Evolutionary conservation across 2,113 vertebrate species (phyloP).

Genomic region (Saccopteryx leptura): DNA sequence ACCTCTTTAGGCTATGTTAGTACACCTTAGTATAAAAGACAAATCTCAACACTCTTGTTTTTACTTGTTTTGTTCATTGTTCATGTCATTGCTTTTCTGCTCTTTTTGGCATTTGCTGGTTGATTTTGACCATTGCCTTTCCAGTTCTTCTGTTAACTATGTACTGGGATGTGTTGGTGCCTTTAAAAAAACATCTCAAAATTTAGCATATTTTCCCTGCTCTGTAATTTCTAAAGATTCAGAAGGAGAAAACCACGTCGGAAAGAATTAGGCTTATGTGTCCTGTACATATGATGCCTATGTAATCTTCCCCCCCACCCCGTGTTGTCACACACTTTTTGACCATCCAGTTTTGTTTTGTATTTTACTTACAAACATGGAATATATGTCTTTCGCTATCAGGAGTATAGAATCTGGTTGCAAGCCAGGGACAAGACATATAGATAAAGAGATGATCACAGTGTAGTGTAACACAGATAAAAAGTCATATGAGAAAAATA

Average conservation of each 20-base stretch:
- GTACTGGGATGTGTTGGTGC: too few relatives aligned
- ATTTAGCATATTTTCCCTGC: background rate
- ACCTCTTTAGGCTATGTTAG: background rate
- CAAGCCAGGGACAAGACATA: background rate
- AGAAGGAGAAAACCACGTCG: background rate
- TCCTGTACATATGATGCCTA: fast-evolving
- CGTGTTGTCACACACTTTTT: background rate
- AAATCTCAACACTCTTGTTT: background rate
- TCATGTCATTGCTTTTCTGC: background rate
- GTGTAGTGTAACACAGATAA: background rate
- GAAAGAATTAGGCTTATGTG: background rate
- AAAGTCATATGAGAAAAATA: background rate
- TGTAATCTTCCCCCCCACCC: background rate
- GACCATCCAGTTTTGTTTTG: background rate
- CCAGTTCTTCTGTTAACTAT: background rate
- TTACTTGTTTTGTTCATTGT: background rate
- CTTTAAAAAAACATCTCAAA: background rate
- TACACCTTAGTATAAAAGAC: background rate
- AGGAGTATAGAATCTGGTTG: background rate
- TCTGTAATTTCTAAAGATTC: background rate
- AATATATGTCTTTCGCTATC: background rate
- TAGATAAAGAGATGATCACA: background rate
- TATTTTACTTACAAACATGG: background rate
- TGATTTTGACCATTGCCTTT: constrained; percentile 9
- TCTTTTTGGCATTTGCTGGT: background rate